A percentile compares a stretch with the other conserved stretches of the same genome.
Evolutionary conservation across 1,140 invertebrate species (phyloP).

Genomic region (Magallana angulata): DNA sequence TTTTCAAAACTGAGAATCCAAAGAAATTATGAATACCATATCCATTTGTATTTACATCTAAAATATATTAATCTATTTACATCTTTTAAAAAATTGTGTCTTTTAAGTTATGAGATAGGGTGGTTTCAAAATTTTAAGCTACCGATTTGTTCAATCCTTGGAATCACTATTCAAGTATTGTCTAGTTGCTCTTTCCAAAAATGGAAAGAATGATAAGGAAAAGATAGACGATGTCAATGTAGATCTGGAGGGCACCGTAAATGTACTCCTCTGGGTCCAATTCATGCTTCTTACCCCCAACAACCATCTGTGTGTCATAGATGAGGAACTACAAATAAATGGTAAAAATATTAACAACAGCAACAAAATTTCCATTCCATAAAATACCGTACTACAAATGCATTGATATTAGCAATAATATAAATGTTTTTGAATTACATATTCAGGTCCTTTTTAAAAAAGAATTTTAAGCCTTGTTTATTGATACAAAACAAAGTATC

Average conservation of each 20-base stretch:
- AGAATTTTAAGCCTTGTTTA: too few relatives aligned
- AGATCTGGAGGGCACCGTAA: conserved; percentile 83
- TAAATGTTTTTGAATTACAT: too few relatives aligned
- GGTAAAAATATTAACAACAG: conserved; percentile 5
- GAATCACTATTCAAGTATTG: neutral
- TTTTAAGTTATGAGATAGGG: too few relatives aligned
- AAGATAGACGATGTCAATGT: conserved; percentile 85
- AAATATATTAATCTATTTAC: too few relatives aligned
- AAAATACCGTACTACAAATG: too few relatives aligned
- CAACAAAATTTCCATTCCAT: neutral
- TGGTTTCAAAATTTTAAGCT: neutral
- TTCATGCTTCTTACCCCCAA: conserved; percentile 84
- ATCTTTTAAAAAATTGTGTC: too few relatives aligned
- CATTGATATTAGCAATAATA: too few relatives aligned
- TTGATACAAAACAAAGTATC: too few relatives aligned
- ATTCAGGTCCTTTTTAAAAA: too few relatives aligned
- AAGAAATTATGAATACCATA: too few relatives aligned
- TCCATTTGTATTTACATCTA: too few relatives aligned
- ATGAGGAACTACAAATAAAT: conserved; percentile 82
- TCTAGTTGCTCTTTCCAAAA: conserved; percentile 76
- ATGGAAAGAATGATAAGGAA: conserved; percentile 84
- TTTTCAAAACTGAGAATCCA: too few relatives aligned
- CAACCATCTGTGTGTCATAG: conserved; percentile 85
- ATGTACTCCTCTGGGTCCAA: conserved; percentile 85
- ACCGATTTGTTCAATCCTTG: neutral